Evolutionary conservation across 2,888 invertebrate genomes (phyloP), one percentile per base, ranked within the genome.

Genomic region (Pandemis cinnamomeana): DNA sequence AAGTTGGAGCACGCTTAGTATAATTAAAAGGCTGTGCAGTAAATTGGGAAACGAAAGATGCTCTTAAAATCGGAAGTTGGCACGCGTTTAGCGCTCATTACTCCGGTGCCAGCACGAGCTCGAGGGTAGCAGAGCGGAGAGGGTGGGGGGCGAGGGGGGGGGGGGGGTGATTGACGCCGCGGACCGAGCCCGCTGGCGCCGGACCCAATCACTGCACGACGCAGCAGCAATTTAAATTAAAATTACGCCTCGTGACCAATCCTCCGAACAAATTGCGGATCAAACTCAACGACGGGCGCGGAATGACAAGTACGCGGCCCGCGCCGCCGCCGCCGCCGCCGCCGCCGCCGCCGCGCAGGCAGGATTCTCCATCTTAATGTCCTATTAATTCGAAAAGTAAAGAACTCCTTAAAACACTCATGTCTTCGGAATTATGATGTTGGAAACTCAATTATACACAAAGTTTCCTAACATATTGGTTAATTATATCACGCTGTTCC

Each of bases 191-290:
- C 46, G 5, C 71, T 70, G 67, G 72, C 55, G 75, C 69, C 53
- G 63, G 41, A 82, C 77, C 77, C 82, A 78, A 79, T 79, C 78
- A 79, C 66, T 67, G 76, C 76, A 70, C 78, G 80, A 78, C 80
- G 78, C 79, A 78, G 76, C 80, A 72, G 79, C 78, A 78, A 80
- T 88, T 86, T 83, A 81, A 84, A 89, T 86, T 83, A 84, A 82
- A 84, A 85, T 86, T 82, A 85, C 82, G 78, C 80, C 67, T 71
- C 77, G 78, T 78, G 81, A 77, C 77, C 80, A 80, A 82, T 80
- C 79, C 86, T 87, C 84, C 86, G 82, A 84, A 88, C 81, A 86
- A 87, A 89, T 87, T 86, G 82, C 77, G 85, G 86, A 86, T 88
- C 86, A 86, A 87, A 87, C 55, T 10, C 15, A 6, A 27, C 13